Evolutionary conservation across 2,113 vertebrate species (phyloP), one percentile per base, ranked within the genome.

Genomic region (Tinamus guttatus): DNA sequence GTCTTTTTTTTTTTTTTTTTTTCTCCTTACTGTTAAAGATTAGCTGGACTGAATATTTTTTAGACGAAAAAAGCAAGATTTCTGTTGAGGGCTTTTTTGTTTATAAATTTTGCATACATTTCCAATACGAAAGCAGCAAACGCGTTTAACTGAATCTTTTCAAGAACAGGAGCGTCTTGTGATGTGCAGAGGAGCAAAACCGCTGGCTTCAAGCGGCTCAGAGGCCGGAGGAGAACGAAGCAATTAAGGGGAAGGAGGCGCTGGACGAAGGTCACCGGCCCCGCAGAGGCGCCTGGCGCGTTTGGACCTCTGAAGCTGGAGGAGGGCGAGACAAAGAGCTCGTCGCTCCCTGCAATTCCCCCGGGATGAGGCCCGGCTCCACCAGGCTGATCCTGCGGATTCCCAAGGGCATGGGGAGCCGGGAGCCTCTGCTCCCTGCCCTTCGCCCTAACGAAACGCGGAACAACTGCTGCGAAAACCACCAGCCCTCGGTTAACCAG

Each of bases 71-170:
- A 56, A 81, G 80, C 7, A 36, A 85, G 40, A 82, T 93, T 94
- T 94, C 70, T 87, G 54, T 64, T 62, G 3, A 0, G 41, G 67
- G 76, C 21, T 27, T 81, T 87, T 87, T 60, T 89, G 79, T 90
- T 95, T 96, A 85, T 87, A 86, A 67, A 68, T 92, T 76, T 91
- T 85, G 67, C 73, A 81, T 93, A 85, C 38, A 93, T 94, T 91
- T 87, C 85, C 54, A 78, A 40, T 56, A 49, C 87, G 91, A 81
- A 94, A 84, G 89, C 68, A 32, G 76, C 60, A 45, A 84, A 89
- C 56, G 40, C 65, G n/a, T 80, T 82, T 40, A 52, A 77, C 21
- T 6, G 87, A 54, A 47, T 74, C 79, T 83, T 83, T 47, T 91
- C 67, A 90, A 90, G 90, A 74, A 11, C 8, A 40, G 54, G 87